Conservation (phyloP, 2,888 invertebrate genomes). For the Athetis lepigone region DNA sequence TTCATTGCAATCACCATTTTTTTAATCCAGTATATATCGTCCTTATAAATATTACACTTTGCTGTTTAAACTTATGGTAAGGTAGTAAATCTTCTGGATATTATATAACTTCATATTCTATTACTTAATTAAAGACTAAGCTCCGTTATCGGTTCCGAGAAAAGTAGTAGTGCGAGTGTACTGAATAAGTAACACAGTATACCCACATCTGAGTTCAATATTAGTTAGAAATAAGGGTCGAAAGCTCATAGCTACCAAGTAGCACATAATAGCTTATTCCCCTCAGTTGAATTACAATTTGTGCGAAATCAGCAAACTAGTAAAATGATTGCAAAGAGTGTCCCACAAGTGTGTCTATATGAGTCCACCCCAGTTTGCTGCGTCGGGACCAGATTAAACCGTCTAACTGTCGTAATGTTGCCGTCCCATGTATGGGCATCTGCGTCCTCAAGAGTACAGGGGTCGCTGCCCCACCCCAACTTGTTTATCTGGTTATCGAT, state of each 20-base stretch:
- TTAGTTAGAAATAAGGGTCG: slow-evolving; percentile 32
- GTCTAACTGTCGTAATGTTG: slow-evolving; percentile 73
- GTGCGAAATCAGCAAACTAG: slow-evolving; percentile 51
- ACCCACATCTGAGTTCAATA: slow-evolving; percentile 26
- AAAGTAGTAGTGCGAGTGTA: not conserved
- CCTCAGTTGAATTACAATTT: slow-evolving; percentile 44
- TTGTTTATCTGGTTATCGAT: slow-evolving; percentile 87
- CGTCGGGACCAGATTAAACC: slow-evolving; percentile 72
- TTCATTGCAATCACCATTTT: slow-evolving; percentile 18
- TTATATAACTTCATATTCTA: slow-evolving; percentile 1
- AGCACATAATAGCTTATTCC: slow-evolving; percentile 45
- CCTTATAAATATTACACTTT: not conserved
- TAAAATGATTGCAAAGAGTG: slow-evolving; percentile 51
- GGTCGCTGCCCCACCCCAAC: slow-evolving; percentile 76
- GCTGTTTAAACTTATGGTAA: not conserved
- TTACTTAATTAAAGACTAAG: slow-evolving; percentile 10
- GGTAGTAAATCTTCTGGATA: slow-evolving; percentile 9
- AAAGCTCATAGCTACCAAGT: slow-evolving; percentile 27
- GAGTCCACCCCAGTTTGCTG: slow-evolving; percentile 61
- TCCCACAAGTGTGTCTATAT: slow-evolving; percentile 59
- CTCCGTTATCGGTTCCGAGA: slow-evolving; percentile 20
- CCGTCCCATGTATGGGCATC: slow-evolving; percentile 81
- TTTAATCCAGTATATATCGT: not conserved
- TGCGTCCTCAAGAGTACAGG: slow-evolving; percentile 80
- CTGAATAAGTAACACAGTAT: slow-evolving; percentile 7